Percentiles rank a stretch among this genome's conserved stretches.
These are phyloP conservation scores for Slavum lentiscoides DNA, from an alignment of 2,888 invertebrate genomes.

Conservation along the genomic window DNA sequence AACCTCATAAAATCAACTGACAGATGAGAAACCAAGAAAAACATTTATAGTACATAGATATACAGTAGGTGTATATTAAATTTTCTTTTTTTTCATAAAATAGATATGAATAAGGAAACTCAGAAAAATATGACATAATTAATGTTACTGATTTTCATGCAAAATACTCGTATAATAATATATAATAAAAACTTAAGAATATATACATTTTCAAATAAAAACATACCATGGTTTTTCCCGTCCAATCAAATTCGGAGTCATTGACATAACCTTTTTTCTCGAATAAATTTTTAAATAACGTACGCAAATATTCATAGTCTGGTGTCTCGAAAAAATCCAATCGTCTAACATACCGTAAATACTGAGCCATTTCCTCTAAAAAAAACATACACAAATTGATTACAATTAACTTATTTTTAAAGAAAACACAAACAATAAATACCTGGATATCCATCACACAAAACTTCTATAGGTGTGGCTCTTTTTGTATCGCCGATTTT, in stretches of 20 bases:
- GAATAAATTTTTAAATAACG: slow-evolving; percentile 90
- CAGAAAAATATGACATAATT: neutral
- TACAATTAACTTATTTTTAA: neutral
- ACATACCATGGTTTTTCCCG: slow-evolving; percentile 75
- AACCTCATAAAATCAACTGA: neutral
- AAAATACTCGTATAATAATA: slow-evolving; percentile 33
- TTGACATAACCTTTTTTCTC: slow-evolving; percentile 83
- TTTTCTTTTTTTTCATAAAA: neutral
- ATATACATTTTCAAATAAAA: slow-evolving; percentile 28
- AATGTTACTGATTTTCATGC: neutral
- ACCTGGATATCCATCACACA: slow-evolving; percentile 72
- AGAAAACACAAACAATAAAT: slow-evolving; percentile 14
- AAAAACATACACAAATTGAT: neutral
- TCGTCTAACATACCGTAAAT: slow-evolving; percentile 92
- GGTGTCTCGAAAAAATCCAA: slow-evolving; percentile 99
- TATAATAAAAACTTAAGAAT: slow-evolving; percentile 36
- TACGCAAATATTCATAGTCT: slow-evolving; percentile 97
- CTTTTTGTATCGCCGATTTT: slow-evolving; percentile 99
- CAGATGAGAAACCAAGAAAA: neutral
- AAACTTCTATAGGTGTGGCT: slow-evolving; percentile 95
- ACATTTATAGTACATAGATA: neutral
- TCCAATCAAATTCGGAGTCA: slow-evolving; percentile 95
- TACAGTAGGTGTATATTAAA: neutral
- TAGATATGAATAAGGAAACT: neutral
- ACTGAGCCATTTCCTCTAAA: slow-evolving; percentile 94